These are phyloP conservation scores for Monochamus saltuarius DNA, from an alignment of 1,140 invertebrate species.

Conservation along the genomic window DNA sequence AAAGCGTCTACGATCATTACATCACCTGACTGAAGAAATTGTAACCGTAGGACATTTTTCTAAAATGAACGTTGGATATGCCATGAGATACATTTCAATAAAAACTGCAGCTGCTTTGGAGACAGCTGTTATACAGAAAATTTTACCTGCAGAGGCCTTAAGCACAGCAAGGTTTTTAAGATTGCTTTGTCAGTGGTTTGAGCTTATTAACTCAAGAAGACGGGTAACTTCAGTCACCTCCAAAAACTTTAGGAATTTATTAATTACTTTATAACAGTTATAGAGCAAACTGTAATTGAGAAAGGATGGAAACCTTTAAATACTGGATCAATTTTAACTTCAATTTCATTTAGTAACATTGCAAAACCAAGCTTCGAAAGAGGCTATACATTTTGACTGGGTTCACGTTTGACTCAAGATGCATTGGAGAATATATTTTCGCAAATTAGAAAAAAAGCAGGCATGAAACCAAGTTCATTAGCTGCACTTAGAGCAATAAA, in stretches of 20 bases:
- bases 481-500: constrained; percentile 8
- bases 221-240: constrained; percentile 5
- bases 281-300: constrained; percentile 6
- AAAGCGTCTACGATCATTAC: constrained; percentile 1
- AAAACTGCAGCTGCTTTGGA: constrained; percentile 12
- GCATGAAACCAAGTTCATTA: constrained; percentile 2
- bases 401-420: not conserved
- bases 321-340: constrained; percentile 9
- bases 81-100: constrained; percentile 5
- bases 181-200: constrained; percentile 8
- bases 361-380: not conserved
- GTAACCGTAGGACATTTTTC: constrained; percentile 2
- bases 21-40: constrained; percentile 1
- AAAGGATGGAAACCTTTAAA: constrained; percentile 14
- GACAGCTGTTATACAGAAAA: constrained; percentile 6
- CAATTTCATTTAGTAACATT: not conserved
- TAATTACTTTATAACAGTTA: constrained; percentile 4
- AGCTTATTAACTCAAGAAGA: constrained; percentile 7
- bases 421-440: constrained; percentile 10
- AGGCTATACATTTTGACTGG: constrained; percentile 1
- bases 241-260: constrained; percentile 5
- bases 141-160: constrained; percentile 5
- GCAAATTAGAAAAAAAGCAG: constrained; percentile 8
- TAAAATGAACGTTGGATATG: constrained; percentile 4
- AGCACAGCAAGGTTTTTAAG: constrained; percentile 8